Base-by-base conservation (phyloP, 1,140 invertebrate species). In the Drosophila asahinai region DNA sequence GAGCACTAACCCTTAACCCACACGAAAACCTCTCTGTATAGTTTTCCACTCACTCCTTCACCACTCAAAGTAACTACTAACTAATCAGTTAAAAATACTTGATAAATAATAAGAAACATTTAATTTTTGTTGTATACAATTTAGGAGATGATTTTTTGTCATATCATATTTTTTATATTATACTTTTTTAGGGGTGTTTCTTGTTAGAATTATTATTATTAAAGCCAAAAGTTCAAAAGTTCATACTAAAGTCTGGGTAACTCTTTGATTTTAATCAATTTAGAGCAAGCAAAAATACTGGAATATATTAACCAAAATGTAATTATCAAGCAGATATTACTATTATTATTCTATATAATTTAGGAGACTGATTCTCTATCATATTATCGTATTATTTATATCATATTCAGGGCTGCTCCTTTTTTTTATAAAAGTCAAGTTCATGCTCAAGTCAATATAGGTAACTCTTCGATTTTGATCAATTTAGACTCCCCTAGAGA, bases 1-100 rank as follows among this genome's bases (percentile, higher is more conserved):
- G 43, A 59, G 40, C 49, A 62, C 68, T 47, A 48, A 61, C 42
- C 43, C 25, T 42, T 2, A 7, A 5, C 30, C n/a, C 25, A 40
- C 22, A 59, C 4, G 36, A 36, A 36, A 55, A 30, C 27, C 30
- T 9, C 1, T 11, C 14, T 22, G 5, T 6, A 59, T 7, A 22
- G 5, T 25, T 61, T 7, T 33, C 38, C 38, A 9, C 11, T 2
- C 55, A n/a, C 30, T 33, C 7, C 17, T 6, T 15, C 12, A 15
- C 25, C 14, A 33, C 55, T 19, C 25, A 17, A n/a, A 63, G 25
- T 19, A 14, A 63, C n/a, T 25, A 38, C 27, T 30, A 38, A 11
- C 62, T 45, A 62, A 65, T 5, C 7, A 19, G 6, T 30, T 22
- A 60, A 17, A 40, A 40, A 5, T 52, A 52, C 1, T n/a, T 30